Base-by-base conservation (phyloP, 2,888 invertebrate species). In the Aphodius sticticus region DNA sequence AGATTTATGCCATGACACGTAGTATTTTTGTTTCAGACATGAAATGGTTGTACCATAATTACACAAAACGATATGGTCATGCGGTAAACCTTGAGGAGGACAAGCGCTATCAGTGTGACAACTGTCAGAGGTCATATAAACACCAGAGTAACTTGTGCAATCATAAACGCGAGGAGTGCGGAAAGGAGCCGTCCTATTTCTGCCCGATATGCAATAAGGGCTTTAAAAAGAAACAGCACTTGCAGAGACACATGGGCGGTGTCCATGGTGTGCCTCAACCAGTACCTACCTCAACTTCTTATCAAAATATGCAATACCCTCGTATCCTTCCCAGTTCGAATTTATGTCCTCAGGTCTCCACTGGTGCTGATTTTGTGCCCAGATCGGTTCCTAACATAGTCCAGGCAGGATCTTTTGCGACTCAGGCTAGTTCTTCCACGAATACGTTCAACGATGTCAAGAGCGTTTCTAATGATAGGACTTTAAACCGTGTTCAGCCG, bases 111-210 rank as follows among this genome's bases (percentile, higher is more conserved):
- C 80, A 80, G 35, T 82, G 82, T 75, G 82, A 82, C 77, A 78
- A 77, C 71, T 82, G 82, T 71, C 79, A 82, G 38, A 81, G 81
- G 76, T 79, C 81, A 16, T 89, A 89, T 84, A 88, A 88, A 83
- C 88, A 88, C 84, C 89, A 88, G 84, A 87, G 87, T 72, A 90
- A 89, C 76, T 84, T 91, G 69, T 89, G 89, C 80, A 90, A 90
- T 76, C 91, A 90, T 85, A 90, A 90, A 84, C 86, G 89, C 82
- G 87, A 90, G 81, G 90, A 91, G 82, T 91, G 91, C 82, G 90
- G 91, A 26, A 90, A 90, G 83, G 90, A 90, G 36, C 91, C 90
- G 0, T 89, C 89, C 16, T 90, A 89, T 83, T 88, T 89, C 78
- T 91, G 91, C 79, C 86, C 88, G 2, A 85, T 88, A 38, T 91